These are phyloP conservation scores for Neotoma lepida DNA, from an alignment of 2,113 vertebrate genomes.

Conservation along the genomic window DNA sequence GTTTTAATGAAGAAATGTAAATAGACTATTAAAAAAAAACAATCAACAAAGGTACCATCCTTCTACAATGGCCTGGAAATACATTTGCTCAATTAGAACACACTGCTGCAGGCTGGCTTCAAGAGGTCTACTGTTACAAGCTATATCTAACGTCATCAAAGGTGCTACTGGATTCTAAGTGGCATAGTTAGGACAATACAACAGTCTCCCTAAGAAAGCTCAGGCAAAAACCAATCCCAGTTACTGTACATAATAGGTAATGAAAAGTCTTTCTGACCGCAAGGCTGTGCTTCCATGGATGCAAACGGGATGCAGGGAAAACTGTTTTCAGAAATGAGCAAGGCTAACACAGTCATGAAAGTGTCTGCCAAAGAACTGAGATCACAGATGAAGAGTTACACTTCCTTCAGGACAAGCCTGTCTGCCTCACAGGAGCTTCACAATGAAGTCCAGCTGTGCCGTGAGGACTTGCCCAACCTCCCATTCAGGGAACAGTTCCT, in stretches of 20 bases:
- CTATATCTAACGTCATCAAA: background rate
- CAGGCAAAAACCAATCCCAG: background rate
- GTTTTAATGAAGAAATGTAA: conserved; percentile 40
- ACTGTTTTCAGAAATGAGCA: conserved; percentile 25
- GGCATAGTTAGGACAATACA: background rate
- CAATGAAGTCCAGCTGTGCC: background rate
- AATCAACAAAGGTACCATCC: background rate
- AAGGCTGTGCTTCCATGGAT: background rate
- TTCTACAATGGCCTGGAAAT: background rate
- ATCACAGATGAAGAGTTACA: background rate
- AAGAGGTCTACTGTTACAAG: background rate
- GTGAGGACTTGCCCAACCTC: background rate
- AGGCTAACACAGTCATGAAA: background rate
- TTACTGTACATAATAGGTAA: fast-evolving
- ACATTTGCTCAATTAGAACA: conserved; percentile 11
- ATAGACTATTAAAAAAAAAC: background rate
- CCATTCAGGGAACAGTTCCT: background rate
- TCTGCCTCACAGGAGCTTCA: background rate
- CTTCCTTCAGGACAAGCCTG: background rate
- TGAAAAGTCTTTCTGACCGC: background rate
- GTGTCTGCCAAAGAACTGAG: conserved; percentile 41
- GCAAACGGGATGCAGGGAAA: conserved; percentile 32
- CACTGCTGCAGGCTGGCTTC: background rate
- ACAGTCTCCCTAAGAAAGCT: background rate
- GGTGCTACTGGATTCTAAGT: background rate